Evolutionary conservation across 1,140 invertebrate genomes (phyloP), one percentile per base, ranked within the genome.

Genomic region (Oncopeltus fasciatus): DNA sequence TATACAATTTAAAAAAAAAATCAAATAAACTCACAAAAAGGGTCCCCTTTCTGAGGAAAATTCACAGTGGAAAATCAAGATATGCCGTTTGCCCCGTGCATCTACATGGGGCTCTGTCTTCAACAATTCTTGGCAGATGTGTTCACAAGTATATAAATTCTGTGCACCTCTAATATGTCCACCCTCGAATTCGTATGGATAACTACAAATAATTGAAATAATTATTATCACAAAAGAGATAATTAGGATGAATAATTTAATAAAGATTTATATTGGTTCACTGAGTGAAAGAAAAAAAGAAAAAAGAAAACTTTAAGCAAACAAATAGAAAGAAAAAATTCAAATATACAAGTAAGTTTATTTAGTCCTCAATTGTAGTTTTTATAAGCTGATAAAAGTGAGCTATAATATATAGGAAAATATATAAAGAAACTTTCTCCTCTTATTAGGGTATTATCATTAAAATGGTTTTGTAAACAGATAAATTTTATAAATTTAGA

Each of bases 61-160:
- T 76, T 99, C 96, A 74, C 96, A 99, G 72, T 99, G 96, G 72
- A 99, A 99, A 27, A 99, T 86, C 20, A 99, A 73, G 51, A 98
- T 86, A 47, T 83, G 76, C 20, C 86, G 74, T 64, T 84, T 85
- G 3, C 20, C 59, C 1, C 74, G 70, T 5, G 71, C 69, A 28
- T 61, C 67, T 58, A 69, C 20, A 14, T 38, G 38, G 16, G 16
- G 16, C 28, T 56, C 20, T 73, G 33, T 73, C 29, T 78, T 73
- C 1, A 87, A 70, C 18, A 92, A 80, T 53, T 82, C 77, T 65
- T 81, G 73, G 33, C 82, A 70, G 14, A 92, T 78, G 65, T 83
- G 79, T 1, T 89, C 83, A 67, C 84, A 83, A 0, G 84, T 90
- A 72, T 85, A 93, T 4, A 95, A 72, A 75, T 96, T 96, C 51